Conservation (phyloP, 2,797 vertebrate species). For the Taeniopygia guttata region DNA sequence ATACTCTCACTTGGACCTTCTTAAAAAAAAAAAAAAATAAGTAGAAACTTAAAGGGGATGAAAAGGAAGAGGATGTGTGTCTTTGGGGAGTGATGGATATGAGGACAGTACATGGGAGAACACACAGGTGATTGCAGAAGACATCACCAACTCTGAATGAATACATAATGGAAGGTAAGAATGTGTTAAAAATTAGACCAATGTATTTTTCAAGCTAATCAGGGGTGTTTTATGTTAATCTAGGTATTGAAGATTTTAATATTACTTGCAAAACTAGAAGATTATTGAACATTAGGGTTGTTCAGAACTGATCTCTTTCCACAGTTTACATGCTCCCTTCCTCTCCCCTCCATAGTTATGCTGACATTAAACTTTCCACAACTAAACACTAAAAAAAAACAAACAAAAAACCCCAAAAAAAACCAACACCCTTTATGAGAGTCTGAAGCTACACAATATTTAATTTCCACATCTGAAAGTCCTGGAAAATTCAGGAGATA, state of each 20-base stretch:
- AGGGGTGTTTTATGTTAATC: neutral
- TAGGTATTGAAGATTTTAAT: neutral
- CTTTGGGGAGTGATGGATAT: neutral
- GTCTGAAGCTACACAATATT: neutral
- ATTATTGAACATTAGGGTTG: neutral
- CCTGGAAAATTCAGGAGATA: neutral
- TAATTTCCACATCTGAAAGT: neutral
- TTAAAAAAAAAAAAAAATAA: rapidly evolving
- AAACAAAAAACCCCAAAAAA: neutral
- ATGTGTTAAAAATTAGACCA: neutral
- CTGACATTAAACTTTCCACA: neutral
- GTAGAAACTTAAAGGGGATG: neutral
- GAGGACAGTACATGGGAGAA: neutral
- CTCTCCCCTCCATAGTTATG: neutral
- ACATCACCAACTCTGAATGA: neutral
- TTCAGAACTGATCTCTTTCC: neutral
- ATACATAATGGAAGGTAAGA: neutral
- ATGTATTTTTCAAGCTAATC: neutral
- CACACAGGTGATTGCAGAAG: neutral
- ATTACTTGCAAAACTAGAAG: neutral
- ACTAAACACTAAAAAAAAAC: neutral
- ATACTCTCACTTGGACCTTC: rapidly evolving
- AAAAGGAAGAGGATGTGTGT: neutral
- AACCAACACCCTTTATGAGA: neutral
- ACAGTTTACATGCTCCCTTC: neutral